Conservation (phyloP, 2,888 invertebrate species). For the Halictus ligatus region DNA sequence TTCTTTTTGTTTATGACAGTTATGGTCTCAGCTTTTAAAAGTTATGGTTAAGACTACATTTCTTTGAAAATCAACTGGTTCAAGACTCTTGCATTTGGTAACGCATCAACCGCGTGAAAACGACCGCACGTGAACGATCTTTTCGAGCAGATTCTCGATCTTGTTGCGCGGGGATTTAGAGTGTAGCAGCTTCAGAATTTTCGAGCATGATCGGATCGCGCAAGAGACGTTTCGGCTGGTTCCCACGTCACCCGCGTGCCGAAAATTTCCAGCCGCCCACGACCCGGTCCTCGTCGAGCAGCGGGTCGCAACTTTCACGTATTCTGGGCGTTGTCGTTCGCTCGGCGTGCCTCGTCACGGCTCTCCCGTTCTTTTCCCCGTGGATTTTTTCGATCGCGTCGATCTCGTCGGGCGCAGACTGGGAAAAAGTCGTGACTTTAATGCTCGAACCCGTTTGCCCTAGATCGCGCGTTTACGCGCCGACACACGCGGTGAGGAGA, state of each 20-base stretch:
- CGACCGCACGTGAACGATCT: background rate
- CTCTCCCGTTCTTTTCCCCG: constrained; percentile 33
- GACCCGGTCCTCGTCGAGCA: background rate
- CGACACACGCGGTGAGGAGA: constrained; percentile 10
- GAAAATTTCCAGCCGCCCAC: constrained; percentile 3
- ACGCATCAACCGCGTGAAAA: background rate
- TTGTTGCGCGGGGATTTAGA: background rate
- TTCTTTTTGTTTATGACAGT: too few species aligned
- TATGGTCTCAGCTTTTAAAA: too few species aligned
- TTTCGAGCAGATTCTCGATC: background rate
- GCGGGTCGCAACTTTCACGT: constrained; percentile 26
- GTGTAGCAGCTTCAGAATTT: background rate
- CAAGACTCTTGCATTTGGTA: background rate
- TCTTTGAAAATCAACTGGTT: background rate
- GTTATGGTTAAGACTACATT: background rate
- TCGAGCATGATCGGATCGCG: background rate
- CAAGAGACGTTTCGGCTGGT: background rate
- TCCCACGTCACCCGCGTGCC: background rate
- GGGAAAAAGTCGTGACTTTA: constrained; percentile 64
- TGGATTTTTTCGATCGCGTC: constrained; percentile 43
- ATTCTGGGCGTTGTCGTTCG: constrained; percentile 27
- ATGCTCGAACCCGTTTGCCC: constrained; percentile 68
- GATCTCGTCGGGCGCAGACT: constrained; percentile 58
- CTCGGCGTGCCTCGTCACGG: constrained; percentile 16
- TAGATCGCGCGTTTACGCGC: constrained; percentile 59